Conservation (phyloP, 2,113 vertebrate species). For the Sphyrna mokarran region DNA sequence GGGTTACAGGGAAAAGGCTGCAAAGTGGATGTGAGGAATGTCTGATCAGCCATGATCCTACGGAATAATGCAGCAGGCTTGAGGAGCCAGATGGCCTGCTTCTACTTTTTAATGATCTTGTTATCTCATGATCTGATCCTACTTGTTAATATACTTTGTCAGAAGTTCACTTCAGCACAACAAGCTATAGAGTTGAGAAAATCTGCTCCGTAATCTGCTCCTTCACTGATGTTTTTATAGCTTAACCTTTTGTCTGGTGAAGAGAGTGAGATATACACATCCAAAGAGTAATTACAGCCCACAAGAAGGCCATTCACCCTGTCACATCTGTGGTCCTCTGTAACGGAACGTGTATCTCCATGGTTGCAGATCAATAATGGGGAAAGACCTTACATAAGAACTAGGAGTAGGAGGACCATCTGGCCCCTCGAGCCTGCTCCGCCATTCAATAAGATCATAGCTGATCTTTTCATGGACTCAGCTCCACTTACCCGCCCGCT, state of each 20-base stretch:
- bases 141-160: not conserved
- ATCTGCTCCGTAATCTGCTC: not conserved
- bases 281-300: not conserved
- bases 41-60: no score
- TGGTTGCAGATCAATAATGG: not conserved
- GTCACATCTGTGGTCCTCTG: not conserved
- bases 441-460: no score
- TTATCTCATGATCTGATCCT: no score
- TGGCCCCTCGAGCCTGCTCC: no score
- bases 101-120: no score
- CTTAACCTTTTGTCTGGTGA: not conserved
- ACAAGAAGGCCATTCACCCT: not conserved
- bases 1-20: no score
- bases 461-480: no score
- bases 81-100: no score
- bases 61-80: no score
- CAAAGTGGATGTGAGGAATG: no score
- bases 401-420: no score
- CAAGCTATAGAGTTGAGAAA: not conserved
- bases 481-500: no score
- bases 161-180: not conserved
- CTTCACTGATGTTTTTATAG: not conserved
- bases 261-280: not conserved
- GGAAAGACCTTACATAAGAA: not conserved
- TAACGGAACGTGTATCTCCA: not conserved